A percentile compares a stretch with the other conserved stretches of the same genome.
Evolutionary conservation across 2,113 vertebrate genomes (phyloP).

Genomic region (Silurus glanis): DNA sequence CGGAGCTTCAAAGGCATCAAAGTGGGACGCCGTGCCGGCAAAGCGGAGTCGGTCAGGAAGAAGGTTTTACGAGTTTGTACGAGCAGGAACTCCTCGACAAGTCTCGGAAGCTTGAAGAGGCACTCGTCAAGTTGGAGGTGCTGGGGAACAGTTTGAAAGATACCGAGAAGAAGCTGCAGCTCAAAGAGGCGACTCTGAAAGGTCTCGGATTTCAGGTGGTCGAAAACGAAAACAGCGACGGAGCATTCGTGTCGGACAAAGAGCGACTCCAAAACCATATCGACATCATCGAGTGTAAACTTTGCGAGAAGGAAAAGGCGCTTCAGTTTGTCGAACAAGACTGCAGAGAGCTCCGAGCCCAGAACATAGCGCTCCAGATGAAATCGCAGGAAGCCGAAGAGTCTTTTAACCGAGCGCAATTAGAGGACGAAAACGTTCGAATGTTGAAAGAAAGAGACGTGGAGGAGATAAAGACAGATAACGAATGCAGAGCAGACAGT

Average conservation of each 20-base stretch:
- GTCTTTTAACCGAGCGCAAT: conserved; percentile 52
- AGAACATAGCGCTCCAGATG: conserved; percentile 60
- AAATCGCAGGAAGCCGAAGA: conserved; percentile 59
- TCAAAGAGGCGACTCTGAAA: conserved; percentile 76
- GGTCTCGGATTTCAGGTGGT: conserved; percentile 71
- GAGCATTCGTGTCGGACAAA: conserved; percentile 52
- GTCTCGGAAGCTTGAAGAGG: conserved; percentile 73
- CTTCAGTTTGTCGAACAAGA: conserved; percentile 58
- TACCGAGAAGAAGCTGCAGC: conserved; percentile 74
- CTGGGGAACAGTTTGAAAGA: conserved; percentile 72
- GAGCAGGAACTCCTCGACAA: conserved; percentile 74
- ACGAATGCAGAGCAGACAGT: conserved; percentile 24
- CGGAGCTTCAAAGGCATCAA: conserved; percentile 68
- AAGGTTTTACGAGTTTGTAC: conserved; percentile 69
- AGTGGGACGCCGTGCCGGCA: conserved; percentile 65
- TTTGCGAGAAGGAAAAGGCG: conserved; percentile 61
- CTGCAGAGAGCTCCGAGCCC: conserved; percentile 62
- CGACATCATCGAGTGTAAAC: conserved; percentile 60
- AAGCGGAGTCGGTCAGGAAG: conserved; percentile 61
- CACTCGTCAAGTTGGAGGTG: conserved; percentile 70
- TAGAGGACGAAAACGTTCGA: conserved; percentile 61
- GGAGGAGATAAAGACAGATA: conserved; percentile 47
- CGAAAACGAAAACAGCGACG: conserved; percentile 58
- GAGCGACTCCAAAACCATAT: conserved; percentile 62
- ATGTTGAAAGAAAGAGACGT: conserved; percentile 53